These are phyloP conservation scores for Linnaemya tessellans DNA, from an alignment of 2,888 invertebrate species.

Conservation along the genomic window DNA sequence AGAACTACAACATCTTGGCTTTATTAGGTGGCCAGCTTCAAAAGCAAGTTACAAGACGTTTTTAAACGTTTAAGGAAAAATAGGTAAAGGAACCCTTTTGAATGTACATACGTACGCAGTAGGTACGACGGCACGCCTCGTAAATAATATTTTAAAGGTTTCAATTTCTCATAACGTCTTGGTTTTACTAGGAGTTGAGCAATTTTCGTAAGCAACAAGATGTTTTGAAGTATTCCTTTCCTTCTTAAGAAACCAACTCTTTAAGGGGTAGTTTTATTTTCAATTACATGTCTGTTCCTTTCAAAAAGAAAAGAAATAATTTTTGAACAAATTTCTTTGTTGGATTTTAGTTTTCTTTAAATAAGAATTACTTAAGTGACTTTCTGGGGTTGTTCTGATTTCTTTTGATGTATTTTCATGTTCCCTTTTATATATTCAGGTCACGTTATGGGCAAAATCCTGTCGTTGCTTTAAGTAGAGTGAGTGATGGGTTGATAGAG, in stretches of 20 bases:
- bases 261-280: constrained; percentile 36
- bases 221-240: constrained; percentile 7
- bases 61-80: not conserved
- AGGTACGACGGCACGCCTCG: no score
- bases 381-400: constrained; percentile 16
- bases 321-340: not conserved
- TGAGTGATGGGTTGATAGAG: not conserved
- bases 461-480: not conserved
- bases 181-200: constrained; percentile 29
- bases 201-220: constrained; percentile 40
- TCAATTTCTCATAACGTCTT: constrained; percentile 51
- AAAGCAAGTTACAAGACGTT: constrained; percentile 6
- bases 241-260: constrained; percentile 13
- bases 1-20: not conserved
- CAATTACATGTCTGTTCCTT: not conserved
- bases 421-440: not conserved
- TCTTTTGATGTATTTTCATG: not conserved
- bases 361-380: not conserved
- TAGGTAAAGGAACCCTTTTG: not conserved
- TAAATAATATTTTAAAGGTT: constrained; percentile 3
- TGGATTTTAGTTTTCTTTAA: constrained; percentile 12
- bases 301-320: constrained; percentile 3
- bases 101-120: no score
- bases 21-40: not conserved
- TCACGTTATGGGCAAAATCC: constrained; percentile 23